Base-by-base conservation (phyloP, 2,797 vertebrate species). In the Chelon labrosus region DNA sequence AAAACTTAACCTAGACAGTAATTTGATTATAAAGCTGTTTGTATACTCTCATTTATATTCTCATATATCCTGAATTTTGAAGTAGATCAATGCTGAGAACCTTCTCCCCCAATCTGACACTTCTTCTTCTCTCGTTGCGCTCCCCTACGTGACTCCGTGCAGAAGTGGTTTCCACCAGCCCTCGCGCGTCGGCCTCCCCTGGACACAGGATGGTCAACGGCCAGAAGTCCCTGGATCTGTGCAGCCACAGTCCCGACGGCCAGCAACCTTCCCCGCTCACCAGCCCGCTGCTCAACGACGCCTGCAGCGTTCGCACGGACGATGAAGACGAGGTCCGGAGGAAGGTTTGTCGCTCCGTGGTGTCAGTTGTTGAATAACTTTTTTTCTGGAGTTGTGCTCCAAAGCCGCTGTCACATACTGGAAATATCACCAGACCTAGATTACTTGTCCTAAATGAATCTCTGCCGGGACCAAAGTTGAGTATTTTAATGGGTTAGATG, bases 311-410 rank as follows among this genome's bases (percentile, higher is more conserved):
- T 6, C 95, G 96, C 88, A 96, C 96, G 0, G 97, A 98, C 0
- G 97, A 98, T 0, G 97, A 98, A 64, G 97, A 98, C 0, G 97
- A 98, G 10, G 95, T 95, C 80, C 95, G 96, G 73, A 96, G 94
- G 90, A 98, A 97, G 96, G 97, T 98, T 86, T 71, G 74, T 78
- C 31, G 4, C 31, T 31, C 31, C 7, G 31, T 5, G 31, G 4
- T 31, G 7, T 31, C 31, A 31, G 31, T 37, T 37, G 20, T 47
- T 60, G 17, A 8, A 19, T 56, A 3, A 10, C 1, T 17, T 25
- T 6, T 16, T 46, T 13, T 20, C 59, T 31, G 8, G 1, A 35
- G 27, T 42, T 64, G 44, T 47, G 41, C 59, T 64, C 66, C 58
- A 71, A 70, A 79, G 54, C 54, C 25, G 16, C 31, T 50, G 47